A percentile compares a stretch with the other conserved stretches of the same genome.
These are phyloP conservation scores for Ladona fulva DNA, from an alignment of 1,140 invertebrate genomes.

Conservation along the genomic window DNA sequence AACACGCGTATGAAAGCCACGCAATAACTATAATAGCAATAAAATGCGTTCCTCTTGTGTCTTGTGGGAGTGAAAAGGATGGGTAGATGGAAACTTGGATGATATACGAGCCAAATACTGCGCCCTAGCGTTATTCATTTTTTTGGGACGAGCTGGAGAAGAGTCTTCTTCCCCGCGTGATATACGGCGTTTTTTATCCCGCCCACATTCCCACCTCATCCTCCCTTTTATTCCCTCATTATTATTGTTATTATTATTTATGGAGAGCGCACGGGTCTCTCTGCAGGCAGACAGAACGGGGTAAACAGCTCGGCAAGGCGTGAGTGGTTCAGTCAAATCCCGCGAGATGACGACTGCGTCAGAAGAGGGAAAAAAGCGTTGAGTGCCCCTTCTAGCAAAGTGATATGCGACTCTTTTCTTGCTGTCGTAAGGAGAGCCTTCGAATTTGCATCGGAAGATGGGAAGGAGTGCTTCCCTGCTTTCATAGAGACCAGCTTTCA, in stretches of 20 bases:
- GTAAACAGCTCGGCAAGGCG: background rate
- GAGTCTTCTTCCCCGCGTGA: background rate
- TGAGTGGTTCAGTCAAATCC: background rate
- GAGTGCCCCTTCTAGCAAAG: background rate
- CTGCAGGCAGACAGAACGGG: background rate
- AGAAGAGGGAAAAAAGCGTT: background rate
- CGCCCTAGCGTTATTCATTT: background rate
- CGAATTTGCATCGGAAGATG: background rate
- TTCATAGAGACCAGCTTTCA: no score
- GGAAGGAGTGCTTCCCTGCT: no score
- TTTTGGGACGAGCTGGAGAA: background rate
- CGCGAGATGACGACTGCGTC: background rate
- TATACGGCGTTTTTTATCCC: background rate
- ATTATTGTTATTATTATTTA: conserved; percentile 10
- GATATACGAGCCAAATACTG: background rate
- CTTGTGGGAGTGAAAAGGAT: no score
- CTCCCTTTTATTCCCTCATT: background rate
- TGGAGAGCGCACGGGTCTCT: background rate
- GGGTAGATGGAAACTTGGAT: background rate
- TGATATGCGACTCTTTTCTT: background rate
- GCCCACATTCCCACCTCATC: background rate
- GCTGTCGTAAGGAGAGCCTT: background rate
- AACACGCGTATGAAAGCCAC: background rate
- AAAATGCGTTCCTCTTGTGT: background rate
- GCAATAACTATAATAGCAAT: background rate